Percentiles rank a stretch among this genome's conserved stretches.
Evolutionary conservation across 2,797 vertebrate species (phyloP).

Genomic region (Hippocampus kuda): DNA sequence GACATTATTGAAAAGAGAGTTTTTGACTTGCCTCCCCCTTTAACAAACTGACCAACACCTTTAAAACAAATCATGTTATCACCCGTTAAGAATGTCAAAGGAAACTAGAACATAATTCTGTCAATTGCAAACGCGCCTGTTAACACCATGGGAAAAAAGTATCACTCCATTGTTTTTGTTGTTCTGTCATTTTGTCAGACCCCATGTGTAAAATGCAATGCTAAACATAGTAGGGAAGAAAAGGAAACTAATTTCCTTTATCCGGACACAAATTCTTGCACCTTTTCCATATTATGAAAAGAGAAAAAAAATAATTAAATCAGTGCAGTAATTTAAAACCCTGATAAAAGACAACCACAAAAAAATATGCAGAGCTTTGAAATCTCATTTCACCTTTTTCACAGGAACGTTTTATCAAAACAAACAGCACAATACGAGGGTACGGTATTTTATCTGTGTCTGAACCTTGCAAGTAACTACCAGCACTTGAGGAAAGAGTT

Average conservation of each 20-base stretch:
- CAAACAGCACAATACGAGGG: background rate
- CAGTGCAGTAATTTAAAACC: no score
- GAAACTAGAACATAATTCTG: background rate
- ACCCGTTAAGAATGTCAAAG: background rate
- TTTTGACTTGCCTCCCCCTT: no score
- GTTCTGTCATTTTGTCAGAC: background rate
- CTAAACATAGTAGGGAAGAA: background rate
- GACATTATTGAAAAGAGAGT: no score
- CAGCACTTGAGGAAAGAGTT: slow-evolving; percentile 49
- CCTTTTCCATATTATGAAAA: background rate
- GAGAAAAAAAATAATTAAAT: no score
- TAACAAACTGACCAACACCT: background rate
- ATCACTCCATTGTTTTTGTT: background rate
- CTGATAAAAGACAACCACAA: slow-evolving; percentile 10
- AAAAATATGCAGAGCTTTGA: background rate
- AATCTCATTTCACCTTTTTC: background rate
- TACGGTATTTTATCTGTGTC: background rate
- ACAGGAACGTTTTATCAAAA: background rate
- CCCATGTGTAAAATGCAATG: background rate
- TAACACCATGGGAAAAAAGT: background rate
- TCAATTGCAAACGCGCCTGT: background rate
- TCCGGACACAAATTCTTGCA: background rate
- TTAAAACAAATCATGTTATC: background rate
- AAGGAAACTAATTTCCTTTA: background rate
- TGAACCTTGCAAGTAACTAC: background rate